Evolutionary conservation across 2,797 vertebrate species (phyloP), one percentile per base, ranked within the genome.

Genomic region (Aeoliscus strigatus): DNA sequence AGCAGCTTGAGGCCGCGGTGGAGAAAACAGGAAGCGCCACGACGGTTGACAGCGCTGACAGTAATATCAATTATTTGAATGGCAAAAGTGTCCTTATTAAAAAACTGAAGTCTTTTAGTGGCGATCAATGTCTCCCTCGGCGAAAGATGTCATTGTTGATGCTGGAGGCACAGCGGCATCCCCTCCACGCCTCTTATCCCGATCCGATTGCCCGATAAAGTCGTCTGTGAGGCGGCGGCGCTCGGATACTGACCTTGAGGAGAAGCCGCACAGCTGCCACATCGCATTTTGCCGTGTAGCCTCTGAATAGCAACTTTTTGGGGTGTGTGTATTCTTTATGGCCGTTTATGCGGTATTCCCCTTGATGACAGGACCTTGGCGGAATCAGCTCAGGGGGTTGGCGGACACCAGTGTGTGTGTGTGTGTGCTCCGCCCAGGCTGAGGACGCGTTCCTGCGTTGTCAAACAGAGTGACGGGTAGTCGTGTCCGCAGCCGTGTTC

Each of bases 211-310:
- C 11, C 53, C 21, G 2, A 27, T 5, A 47, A 53, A 61, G 8
- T 50, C 46, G 36, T 66, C 73, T 53, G 60, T 10, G 51, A 32
- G 33, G 31, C 74, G 60, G 39, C 39, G 33, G 12, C 8, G 65
- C 50, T 54, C 61, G 7, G 49, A 65, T 15, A 14, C 54, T 85
- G 81, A 85, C 84, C 84, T 85, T 85, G 77, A 77, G 12, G 50
- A 38, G 38, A 40, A 64, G 41, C 26, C 26, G 2, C 60, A 1
- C 47, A 8, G 60, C 40, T 32, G 63, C 51, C 66, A 66, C 63
- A 36, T 18, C 4, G 60, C 73, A 69, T 82, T 54, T 58, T 45
- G 17, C 42, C 43, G 25, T 2, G 21, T 4, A 11, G 18, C 26
- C 10, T 8, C 5, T 17, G 12, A 23, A 17, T 21, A 4, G 40